Conservation (phyloP, 2,888 invertebrate species). For the Athalia cordata region DNA sequence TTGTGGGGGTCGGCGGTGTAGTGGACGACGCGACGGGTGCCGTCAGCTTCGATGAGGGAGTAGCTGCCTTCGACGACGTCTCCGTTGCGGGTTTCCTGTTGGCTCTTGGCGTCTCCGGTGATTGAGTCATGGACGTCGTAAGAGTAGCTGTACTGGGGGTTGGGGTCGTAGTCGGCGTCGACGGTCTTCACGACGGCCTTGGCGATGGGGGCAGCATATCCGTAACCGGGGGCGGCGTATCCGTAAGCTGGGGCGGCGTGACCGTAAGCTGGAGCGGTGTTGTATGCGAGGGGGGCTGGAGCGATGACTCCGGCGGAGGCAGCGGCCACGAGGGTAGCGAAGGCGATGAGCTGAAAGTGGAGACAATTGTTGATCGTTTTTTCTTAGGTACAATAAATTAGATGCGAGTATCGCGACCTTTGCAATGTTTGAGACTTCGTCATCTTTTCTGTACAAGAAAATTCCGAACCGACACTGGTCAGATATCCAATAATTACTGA, state of each 20-base stretch:
- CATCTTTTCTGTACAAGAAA: background rate
- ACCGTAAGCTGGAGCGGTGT: background rate
- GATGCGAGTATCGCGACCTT: background rate
- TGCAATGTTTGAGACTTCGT: background rate
- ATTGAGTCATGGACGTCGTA: conserved; percentile 27
- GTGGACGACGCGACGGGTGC: conserved; percentile 38
- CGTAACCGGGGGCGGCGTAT: background rate
- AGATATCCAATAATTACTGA: background rate
- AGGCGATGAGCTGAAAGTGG: conserved; percentile 25
- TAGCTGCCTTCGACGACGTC: conserved; percentile 34
- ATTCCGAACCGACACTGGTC: background rate
- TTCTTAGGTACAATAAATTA: background rate
- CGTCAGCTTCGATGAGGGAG: conserved; percentile 38
- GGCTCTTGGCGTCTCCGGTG: conserved; percentile 30
- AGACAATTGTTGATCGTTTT: background rate
- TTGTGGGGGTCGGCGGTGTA: conserved; percentile 40
- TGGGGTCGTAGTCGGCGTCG: conserved; percentile 37
- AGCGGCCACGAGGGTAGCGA: conserved; percentile 40
- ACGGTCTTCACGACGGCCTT: conserved; percentile 35
- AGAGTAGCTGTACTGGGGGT: conserved; percentile 43
- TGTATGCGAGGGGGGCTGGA: conserved; percentile 5
- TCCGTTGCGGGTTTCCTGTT: conserved; percentile 33
- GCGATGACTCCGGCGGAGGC: conserved; percentile 33
- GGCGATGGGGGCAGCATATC: conserved; percentile 32
- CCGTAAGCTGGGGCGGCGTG: background rate